Evolutionary conservation across 2,888 invertebrate species (phyloP).

Genomic region (Operophtera brumata): DNA sequence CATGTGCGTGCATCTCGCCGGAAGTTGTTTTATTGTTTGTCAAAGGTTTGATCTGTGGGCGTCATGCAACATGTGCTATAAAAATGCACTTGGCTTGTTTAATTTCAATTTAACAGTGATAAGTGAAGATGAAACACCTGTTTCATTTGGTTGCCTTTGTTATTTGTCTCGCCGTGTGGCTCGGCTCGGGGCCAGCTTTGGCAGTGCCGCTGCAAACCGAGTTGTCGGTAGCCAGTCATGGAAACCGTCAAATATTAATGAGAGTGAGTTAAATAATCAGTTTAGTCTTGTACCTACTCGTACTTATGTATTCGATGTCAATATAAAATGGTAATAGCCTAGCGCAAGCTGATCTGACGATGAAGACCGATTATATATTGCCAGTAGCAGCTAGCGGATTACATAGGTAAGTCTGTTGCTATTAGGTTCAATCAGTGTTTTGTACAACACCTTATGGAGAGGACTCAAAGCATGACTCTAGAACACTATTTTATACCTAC

Average conservation of each 20-base stretch:
- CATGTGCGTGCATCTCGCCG: constrained; percentile 59
- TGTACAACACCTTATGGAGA: too few relatives aligned
- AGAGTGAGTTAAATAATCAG: constrained; percentile 56
- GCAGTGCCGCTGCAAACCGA: constrained; percentile 29
- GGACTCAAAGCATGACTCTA: too few relatives aligned
- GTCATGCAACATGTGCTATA: constrained; percentile 59
- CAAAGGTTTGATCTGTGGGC: constrained; percentile 48
- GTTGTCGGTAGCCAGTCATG: constrained; percentile 20
- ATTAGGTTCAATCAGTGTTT: too few relatives aligned
- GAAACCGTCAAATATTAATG: constrained; percentile 36
- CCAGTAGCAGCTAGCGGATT: too few relatives aligned
- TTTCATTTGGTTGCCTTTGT: constrained; percentile 55
- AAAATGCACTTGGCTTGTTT: constrained; percentile 35
- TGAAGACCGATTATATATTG: too few relatives aligned
- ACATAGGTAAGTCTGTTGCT: too few relatives aligned
- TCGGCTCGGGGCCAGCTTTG: constrained; percentile 35
- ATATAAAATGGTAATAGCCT: too few relatives aligned
- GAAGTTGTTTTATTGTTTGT: constrained; percentile 71
- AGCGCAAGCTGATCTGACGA: too few relatives aligned
- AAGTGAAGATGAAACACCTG: constrained; percentile 60
- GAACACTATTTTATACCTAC: too few relatives aligned
- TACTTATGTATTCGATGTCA: too few relatives aligned
- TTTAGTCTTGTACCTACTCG: constrained; percentile 15
- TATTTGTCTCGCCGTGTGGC: constrained; percentile 39
- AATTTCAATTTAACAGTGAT: constrained; percentile 44